Evolutionary conservation across 1,140 invertebrate genomes (phyloP).

Genomic region (Ctenoplectra terminalis): DNA sequence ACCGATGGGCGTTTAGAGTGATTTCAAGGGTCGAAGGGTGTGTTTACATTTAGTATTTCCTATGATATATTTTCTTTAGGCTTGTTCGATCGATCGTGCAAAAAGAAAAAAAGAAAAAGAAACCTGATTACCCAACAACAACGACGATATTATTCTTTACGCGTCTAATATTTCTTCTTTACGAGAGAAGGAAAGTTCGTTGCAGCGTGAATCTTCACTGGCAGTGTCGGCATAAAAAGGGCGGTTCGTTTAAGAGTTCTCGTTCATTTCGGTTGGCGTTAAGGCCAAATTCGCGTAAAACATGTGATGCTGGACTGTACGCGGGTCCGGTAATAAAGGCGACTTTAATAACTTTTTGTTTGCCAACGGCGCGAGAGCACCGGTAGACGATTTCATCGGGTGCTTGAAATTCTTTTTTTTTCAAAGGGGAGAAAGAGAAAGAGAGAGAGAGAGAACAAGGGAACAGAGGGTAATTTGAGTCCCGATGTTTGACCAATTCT

Average conservation of each 20-base stretch:
- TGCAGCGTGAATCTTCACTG: not conserved
- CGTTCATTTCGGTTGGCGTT: constrained; percentile 28
- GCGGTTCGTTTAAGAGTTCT: not conserved
- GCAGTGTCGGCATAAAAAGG: not conserved
- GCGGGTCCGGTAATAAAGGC: constrained; percentile 53
- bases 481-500: constrained; percentile 67
- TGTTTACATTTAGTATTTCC: not conserved
- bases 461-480: constrained; percentile 54
- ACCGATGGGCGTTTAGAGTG: not conserved
- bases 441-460: no score
- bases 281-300: constrained; percentile 20
- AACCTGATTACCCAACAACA: not conserved
- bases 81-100: no score
- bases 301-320: not conserved
- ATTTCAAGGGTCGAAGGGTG: not conserved
- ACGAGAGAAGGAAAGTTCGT: not conserved
- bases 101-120: no score
- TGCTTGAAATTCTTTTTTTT: constrained; percentile 12
- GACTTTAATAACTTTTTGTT: constrained; percentile 57
- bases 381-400: constrained; percentile 44
- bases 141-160: not conserved
- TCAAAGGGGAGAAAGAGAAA: not conserved
- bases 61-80: no score
- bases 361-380: constrained; percentile 19
- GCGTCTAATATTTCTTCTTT: not conserved